Percentiles rank a stretch among this genome's conserved stretches.
These are phyloP conservation scores for Cheirogaleus major DNA, from an alignment of 2,797 vertebrate species.

Conservation along the genomic window DNA sequence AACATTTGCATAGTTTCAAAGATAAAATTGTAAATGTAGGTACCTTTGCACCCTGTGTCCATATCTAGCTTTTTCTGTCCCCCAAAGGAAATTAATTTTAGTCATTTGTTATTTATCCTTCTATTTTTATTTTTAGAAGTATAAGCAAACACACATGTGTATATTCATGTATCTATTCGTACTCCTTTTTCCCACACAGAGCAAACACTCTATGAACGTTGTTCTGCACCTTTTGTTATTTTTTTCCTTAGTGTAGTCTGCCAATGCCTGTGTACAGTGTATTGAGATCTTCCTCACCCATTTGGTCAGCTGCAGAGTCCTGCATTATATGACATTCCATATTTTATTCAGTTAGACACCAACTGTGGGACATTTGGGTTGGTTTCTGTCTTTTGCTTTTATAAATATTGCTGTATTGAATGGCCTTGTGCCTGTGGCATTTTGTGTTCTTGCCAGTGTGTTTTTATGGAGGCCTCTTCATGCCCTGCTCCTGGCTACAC, in stretches of 20 bases:
- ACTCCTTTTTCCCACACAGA: background rate
- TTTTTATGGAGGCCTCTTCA: background rate
- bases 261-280: rapidly evolving
- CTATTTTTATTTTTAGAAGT: background rate
- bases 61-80: background rate
- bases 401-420: background rate
- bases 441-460: background rate
- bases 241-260: background rate
- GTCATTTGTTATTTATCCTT: background rate
- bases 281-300: rapidly evolving
- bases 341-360: background rate
- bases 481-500: background rate
- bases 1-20: background rate
- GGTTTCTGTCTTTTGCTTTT: background rate
- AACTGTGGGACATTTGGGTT: background rate
- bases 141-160: background rate
- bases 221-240: background rate
- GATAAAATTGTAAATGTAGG: background rate
- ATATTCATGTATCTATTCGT: background rate
- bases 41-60: background rate
- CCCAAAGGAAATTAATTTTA: background rate
- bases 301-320: background rate
- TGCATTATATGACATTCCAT: rapidly evolving
- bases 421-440: background rate
- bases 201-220: background rate